Conservation (phyloP, 2,113 vertebrate genomes). For the Columba janthina region DNA sequence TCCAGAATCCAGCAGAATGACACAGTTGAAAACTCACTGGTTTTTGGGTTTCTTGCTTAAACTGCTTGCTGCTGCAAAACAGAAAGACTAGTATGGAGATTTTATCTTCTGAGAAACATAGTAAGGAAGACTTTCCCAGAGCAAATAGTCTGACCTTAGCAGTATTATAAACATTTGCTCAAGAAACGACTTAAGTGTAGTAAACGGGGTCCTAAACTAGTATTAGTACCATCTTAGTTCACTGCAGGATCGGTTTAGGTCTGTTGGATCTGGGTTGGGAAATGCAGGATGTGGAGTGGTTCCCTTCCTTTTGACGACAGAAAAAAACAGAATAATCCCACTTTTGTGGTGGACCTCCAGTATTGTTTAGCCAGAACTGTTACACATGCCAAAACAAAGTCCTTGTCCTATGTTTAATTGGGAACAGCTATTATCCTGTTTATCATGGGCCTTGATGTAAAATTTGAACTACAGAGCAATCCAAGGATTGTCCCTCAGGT, state of each 20-base stretch:
- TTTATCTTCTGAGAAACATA: neutral
- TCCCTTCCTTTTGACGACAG: constrained; percentile 12
- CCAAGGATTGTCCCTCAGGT: neutral
- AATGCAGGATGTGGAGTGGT: neutral
- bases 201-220: neutral
- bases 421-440: neutral
- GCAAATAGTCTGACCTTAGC: neutral
- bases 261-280: neutral
- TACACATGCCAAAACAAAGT: neutral
- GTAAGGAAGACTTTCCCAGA: neutral
- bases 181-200: neutral
- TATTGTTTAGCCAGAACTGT: neutral
- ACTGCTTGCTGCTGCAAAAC: neutral
- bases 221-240: neutral
- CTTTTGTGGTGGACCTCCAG: neutral
- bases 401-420: neutral
- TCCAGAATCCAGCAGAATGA: neutral
- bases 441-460: neutral
- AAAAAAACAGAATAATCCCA: neutral
- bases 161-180: neutral
- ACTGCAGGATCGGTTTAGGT: neutral
- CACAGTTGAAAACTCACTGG: neutral
- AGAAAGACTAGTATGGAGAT: neutral
- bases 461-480: neutral
- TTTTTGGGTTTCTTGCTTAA: neutral